These are phyloP conservation scores for Drosophila nigricruria DNA, from an alignment of 2,888 invertebrate genomes.

Conservation along the genomic window DNA sequence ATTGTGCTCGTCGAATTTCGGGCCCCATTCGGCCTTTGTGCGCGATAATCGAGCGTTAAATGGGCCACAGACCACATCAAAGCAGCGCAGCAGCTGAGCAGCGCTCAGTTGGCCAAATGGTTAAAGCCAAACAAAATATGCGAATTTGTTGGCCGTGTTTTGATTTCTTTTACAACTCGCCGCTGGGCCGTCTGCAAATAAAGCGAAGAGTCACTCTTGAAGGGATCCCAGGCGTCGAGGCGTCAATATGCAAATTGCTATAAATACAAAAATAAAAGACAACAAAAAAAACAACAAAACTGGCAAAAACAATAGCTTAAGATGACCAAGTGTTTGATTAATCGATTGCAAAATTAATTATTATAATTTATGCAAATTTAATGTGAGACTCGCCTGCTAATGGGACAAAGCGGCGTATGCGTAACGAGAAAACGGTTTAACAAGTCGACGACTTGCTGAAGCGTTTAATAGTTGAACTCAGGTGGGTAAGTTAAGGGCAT, in stretches of 20 bases:
- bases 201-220: slow-evolving; percentile 38
- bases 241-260: slow-evolving; percentile 70
- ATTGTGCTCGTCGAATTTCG: not conserved
- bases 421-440: slow-evolving; percentile 28
- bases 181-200: slow-evolving; percentile 53
- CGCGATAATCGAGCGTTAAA: slow-evolving; percentile 70
- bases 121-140: slow-evolving; percentile 36
- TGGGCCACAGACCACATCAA: slow-evolving; percentile 73
- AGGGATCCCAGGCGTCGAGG: slow-evolving; percentile 45
- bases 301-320: slow-evolving; percentile 5
- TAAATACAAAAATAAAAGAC: slow-evolving; percentile 16
- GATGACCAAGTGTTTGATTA: slow-evolving; percentile 62
- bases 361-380: slow-evolving; percentile 63
- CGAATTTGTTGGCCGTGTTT: slow-evolving; percentile 62
- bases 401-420: slow-evolving; percentile 48
- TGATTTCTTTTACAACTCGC: slow-evolving; percentile 56
- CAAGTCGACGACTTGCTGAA: slow-evolving; percentile 13
- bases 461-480: not conserved
- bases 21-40: slow-evolving; percentile 47
- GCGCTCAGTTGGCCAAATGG: not conserved
- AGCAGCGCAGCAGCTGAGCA: slow-evolving; percentile 32
- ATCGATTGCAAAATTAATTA: slow-evolving; percentile 64
- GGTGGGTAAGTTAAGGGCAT: not conserved
- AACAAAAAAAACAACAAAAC: not conserved
- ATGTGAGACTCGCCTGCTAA: slow-evolving; percentile 34